Percentiles rank a stretch among this genome's conserved stretches.
Conservation (phyloP, 2,797 vertebrate genomes). For the Sebastes trivittatus region DNA sequence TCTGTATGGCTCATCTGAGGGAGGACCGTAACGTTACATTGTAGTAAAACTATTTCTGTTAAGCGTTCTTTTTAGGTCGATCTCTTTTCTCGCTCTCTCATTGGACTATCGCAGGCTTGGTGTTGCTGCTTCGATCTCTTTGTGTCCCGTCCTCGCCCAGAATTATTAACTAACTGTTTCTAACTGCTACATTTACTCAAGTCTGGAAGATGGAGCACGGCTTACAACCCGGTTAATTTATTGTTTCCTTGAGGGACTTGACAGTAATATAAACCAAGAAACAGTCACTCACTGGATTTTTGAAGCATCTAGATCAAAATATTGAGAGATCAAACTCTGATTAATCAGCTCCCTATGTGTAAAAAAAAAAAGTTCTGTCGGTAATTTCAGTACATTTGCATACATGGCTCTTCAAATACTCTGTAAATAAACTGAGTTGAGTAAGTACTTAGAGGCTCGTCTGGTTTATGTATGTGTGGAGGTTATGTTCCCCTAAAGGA, state of each 20-base stretch:
- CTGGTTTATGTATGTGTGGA: slow-evolving; percentile 54
- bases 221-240: slow-evolving; percentile 58
- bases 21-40: slow-evolving; percentile 50
- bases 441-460: slow-evolving; percentile 65
- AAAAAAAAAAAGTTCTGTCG: slow-evolving; percentile 44
- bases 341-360: slow-evolving; percentile 59
- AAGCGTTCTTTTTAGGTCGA: slow-evolving; percentile 30
- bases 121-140: slow-evolving; percentile 42
- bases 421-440: slow-evolving; percentile 82
- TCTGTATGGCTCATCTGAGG: slow-evolving; percentile 47
- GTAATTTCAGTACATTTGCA: slow-evolving; percentile 70
- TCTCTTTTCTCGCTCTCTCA: slow-evolving; percentile 29
- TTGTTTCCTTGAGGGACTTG: slow-evolving; percentile 54
- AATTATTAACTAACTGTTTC: slow-evolving; percentile 45
- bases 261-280: slow-evolving; percentile 29
- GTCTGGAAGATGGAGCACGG: slow-evolving; percentile 40
- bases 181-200: slow-evolving; percentile 50
- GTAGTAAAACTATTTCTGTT: slow-evolving; percentile 60
- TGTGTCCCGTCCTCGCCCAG: slow-evolving; percentile 29
- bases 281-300: slow-evolving; percentile 60
- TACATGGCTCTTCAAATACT: slow-evolving; percentile 74
- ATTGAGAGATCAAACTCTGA: slow-evolving; percentile 50
- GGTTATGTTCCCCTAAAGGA: slow-evolving; percentile 10
- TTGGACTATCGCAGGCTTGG: slow-evolving; percentile 31
- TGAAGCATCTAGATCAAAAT: slow-evolving; percentile 50